Evolutionary conservation across 2,888 invertebrate genomes (phyloP).

Genomic region (Molorchus minor): DNA sequence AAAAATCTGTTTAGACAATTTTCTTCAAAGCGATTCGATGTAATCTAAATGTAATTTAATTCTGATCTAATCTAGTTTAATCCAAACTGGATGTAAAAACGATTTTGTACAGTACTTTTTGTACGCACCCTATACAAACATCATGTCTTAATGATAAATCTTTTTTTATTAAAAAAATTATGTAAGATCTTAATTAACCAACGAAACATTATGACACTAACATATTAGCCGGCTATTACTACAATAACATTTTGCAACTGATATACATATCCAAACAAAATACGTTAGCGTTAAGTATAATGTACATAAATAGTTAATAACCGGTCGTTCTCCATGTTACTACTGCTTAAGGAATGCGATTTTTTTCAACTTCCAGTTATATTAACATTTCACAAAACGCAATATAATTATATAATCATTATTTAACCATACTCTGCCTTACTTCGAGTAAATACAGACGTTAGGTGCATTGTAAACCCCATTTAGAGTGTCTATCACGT

Average conservation of each 20-base stretch:
- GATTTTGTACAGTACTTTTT: neutral
- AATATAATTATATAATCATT: neutral
- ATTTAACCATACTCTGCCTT: neutral
- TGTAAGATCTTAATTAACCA: neutral
- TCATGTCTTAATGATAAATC: no score
- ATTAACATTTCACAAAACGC: neutral
- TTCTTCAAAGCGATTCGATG: neutral
- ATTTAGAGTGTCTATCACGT: neutral
- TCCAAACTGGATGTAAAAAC: neutral
- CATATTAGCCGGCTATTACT: neutral
- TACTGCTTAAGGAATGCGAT: neutral
- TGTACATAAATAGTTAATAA: neutral
- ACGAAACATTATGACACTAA: neutral
- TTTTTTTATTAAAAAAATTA: no score
- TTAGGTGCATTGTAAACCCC: neutral
- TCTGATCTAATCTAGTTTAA: neutral
- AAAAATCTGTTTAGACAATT: neutral
- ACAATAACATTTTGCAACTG: neutral
- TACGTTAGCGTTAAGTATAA: neutral
- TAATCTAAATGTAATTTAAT: neutral
- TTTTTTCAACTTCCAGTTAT: neutral
- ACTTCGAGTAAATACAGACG: neutral
- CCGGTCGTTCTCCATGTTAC: neutral
- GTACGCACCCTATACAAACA: no score
- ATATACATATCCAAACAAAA: neutral